These are phyloP conservation scores for Florisuga fusca DNA, from an alignment of 2,797 vertebrate species.

Conservation along the genomic window DNA sequence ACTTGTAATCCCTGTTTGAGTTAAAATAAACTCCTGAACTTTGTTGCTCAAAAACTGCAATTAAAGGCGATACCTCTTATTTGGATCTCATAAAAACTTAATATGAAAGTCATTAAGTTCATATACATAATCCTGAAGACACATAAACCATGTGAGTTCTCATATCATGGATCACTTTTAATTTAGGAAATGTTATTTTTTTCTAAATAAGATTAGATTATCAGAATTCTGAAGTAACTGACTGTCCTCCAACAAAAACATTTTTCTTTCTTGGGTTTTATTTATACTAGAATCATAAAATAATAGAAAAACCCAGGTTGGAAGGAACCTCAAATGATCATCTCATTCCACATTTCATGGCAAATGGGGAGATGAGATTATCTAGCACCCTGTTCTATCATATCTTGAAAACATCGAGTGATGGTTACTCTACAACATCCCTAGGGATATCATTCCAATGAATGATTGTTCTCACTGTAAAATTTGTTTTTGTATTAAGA, in stretches of 20 bases:
- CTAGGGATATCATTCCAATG: background rate
- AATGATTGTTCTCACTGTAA: background rate
- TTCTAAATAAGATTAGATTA: background rate
- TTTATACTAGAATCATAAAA: background rate
- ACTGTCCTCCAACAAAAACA: background rate
- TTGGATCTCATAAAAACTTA: background rate
- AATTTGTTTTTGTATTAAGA: background rate
- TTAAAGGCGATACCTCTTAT: background rate
- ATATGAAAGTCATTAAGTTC: background rate
- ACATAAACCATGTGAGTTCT: background rate
- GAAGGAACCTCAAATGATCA: background rate
- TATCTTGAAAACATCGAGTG: background rate
- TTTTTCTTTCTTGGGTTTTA: background rate
- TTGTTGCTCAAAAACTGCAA: background rate
- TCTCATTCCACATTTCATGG: background rate
- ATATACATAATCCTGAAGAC: background rate
- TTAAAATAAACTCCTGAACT: background rate
- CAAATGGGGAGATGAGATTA: background rate
- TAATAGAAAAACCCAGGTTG: background rate
- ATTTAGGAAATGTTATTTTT: background rate
- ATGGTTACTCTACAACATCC: background rate
- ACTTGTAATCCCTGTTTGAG: background rate
- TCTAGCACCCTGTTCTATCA: accelerated
- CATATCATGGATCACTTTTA: background rate
- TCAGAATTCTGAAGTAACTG: background rate